phyloP scores from a whole-genome alignment of 2,888 invertebrate species.

The Macrosoma leucophasiata region DNA sequence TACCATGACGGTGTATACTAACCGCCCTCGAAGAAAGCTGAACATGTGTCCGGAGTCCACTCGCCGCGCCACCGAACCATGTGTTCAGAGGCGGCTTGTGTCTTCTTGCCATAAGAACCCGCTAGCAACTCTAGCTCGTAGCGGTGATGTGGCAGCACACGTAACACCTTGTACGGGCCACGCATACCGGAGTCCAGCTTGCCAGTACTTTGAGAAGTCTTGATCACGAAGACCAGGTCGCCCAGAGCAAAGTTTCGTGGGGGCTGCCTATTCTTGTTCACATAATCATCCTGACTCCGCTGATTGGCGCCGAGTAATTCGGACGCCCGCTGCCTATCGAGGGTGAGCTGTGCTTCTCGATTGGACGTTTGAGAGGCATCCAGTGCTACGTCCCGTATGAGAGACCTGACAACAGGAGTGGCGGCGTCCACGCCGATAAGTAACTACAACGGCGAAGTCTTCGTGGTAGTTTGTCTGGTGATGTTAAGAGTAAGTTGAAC shows the following conservation, averaged over 20 bases:
- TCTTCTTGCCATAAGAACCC: constrained; percentile 5
- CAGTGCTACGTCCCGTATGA: constrained; percentile 13
- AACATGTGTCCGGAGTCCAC: constrained; percentile 11
- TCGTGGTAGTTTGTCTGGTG: constrained; percentile 15
- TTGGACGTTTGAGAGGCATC: constrained; percentile 5
- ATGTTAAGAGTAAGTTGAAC: constrained; percentile 14
- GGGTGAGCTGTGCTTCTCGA: constrained; percentile 13
- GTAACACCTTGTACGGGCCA: constrained; percentile 17
- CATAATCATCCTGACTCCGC: constrained; percentile 10
- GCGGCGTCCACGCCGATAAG: constrained; percentile 12
- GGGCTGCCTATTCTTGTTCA: constrained; percentile 5
- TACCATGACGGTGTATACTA: no score
- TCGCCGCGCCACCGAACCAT: constrained; percentile 2
- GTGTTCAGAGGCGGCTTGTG: constrained; percentile 3
- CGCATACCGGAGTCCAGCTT: constrained; percentile 24
- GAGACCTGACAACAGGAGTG: constrained; percentile 14
- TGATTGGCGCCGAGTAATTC: constrained; percentile 3
- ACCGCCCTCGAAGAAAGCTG: constrained; percentile 18
- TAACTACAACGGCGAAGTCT: constrained; percentile 11
- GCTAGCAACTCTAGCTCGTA: constrained; percentile 4
- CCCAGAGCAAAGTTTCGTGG: constrained; percentile 10
- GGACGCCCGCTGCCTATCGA: constrained; percentile 1
- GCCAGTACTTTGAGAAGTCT: constrained; percentile 20
- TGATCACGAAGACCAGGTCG: constrained; percentile 24
- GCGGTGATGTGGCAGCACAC: constrained; percentile 7